Base-by-base conservation (phyloP, 2,888 invertebrate genomes). In the Hoplodrina blanda region DNA sequence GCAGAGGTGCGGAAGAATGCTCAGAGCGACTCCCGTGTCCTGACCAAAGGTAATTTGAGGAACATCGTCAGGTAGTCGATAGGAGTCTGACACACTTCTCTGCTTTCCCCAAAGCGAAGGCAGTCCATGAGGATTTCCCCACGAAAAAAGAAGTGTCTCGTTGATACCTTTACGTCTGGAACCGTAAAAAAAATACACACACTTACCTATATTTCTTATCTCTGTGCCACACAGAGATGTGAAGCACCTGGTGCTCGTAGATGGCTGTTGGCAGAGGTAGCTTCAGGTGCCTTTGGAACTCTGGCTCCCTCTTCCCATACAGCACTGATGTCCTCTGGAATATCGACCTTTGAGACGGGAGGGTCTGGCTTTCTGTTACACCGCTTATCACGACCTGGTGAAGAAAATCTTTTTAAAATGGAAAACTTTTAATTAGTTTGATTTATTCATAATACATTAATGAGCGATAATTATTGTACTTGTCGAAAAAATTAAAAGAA, bases 161-260 rank as follows among this genome's bases (percentile, higher is more conserved):
- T 25, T 2, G 25, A 25, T 2, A 25, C 25, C 25, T 25, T 25
- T 25, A n/a, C n/a, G n/a, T n/a, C n/a, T n/a, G n/a, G n/a, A 2
- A 25, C 2, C 15, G 0, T 2, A n/a, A 50, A 41, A 33, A 6
- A 30, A 20, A 41, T 7, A 11, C 6, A 15, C 15, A 15, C 46
- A 88, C 91, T 85, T 87, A 98, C 98, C 98, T 97, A 91, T 97
- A 97, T 83, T 97, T 97, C 84, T 98, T 97, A 93, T 98, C 98
- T 82, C 98, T 96, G 91, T 98, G 98, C 98, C 98, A 98, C 57
- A 98, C 98, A 56, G 98, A 98, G 84, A 98, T 96, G 85, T 98
- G 97, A 56, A 98, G 96, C 90, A 97, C 96, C 86, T 97, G 97
- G 61, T 96, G 94, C 54, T 95, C 93, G 86, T 97, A 96, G 41